Percentiles rank a stretch among this genome's conserved stretches.
These are phyloP conservation scores for Camarhynchus parvulus DNA, from an alignment of 2,113 vertebrate species.

Conservation along the genomic window DNA sequence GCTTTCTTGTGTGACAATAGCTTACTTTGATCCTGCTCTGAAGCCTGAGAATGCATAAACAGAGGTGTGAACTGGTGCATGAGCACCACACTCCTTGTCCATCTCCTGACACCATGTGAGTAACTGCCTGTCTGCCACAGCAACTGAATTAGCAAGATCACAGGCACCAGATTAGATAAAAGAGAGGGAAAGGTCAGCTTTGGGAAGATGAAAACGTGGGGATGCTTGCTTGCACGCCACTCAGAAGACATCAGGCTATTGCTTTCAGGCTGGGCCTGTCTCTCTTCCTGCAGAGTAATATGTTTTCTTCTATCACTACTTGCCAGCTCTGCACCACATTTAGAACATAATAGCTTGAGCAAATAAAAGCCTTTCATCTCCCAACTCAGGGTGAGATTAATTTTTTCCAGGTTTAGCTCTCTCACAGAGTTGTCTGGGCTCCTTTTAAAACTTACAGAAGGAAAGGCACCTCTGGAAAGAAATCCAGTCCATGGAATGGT, in stretches of 20 bases:
- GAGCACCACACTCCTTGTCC: not conserved
- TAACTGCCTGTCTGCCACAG: not conserved
- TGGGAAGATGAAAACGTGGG: not conserved
- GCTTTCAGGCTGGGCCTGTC: not conserved
- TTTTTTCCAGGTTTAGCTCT: constrained; percentile 33
- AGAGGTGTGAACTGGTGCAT: not conserved
- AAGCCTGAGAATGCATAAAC: not conserved
- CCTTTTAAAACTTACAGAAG: not conserved
- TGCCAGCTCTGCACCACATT: constrained; percentile 49
- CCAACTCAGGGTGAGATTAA: not conserved
- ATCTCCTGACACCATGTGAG: not conserved
- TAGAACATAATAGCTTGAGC: not conserved
- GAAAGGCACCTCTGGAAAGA: not conserved
- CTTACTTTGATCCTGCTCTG: not conserved
- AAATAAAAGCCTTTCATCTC: constrained; percentile 46
- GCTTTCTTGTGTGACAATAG: not conserved
- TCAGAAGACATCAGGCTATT: not conserved
- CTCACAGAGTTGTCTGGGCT: not conserved
- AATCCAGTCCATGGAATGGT: not conserved
- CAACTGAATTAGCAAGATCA: not conserved
- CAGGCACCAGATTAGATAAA: not conserved
- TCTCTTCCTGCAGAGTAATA: not conserved
- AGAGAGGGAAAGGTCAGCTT: not conserved
- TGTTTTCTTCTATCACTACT: constrained; percentile 28
- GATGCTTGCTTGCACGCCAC: not conserved